Conservation (phyloP, 2,113 vertebrate species). For the Neomonachus schauinslandi region DNA sequence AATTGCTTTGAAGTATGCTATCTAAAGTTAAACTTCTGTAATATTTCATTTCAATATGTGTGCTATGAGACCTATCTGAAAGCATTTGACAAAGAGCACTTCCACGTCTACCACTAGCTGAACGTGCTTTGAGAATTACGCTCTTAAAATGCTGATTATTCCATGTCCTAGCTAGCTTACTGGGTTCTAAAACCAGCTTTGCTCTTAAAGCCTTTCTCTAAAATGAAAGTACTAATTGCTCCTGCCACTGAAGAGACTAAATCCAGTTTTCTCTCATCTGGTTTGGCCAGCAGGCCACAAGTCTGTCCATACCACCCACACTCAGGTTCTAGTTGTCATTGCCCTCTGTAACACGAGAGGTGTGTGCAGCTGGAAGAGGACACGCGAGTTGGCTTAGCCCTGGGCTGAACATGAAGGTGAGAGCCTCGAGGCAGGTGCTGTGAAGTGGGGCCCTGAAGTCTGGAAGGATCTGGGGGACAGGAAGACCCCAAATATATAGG, state of each 20-base stretch:
- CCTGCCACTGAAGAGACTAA: neutral
- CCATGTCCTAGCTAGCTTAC: neutral
- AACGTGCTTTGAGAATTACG: neutral
- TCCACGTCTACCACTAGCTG: neutral
- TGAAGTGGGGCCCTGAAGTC: neutral
- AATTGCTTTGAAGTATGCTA: neutral
- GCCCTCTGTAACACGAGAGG: too few relatives aligned
- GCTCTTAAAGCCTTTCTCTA: neutral
- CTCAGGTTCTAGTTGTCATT: neutral
- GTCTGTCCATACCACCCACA: neutral
- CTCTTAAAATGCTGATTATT: neutral
- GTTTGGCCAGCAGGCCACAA: neutral
- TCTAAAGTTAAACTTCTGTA: neutral
- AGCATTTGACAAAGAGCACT: neutral
- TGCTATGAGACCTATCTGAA: neutral
- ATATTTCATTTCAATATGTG: neutral
- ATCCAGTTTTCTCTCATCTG: neutral
- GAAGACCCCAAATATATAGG: neutral
- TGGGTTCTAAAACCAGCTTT: slow-evolving; percentile 5
- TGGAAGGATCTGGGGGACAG: neutral
- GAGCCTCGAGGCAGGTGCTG: neutral
- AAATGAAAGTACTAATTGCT: neutral
- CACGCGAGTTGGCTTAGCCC: neutral
- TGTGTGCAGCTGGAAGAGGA: neutral
- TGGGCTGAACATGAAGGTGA: neutral